Evolutionary conservation across 92 coral and sea anemone genomes (phyloP), one percentile per base, ranked within the genome.

Genomic region (Porites evermanni): DNA sequence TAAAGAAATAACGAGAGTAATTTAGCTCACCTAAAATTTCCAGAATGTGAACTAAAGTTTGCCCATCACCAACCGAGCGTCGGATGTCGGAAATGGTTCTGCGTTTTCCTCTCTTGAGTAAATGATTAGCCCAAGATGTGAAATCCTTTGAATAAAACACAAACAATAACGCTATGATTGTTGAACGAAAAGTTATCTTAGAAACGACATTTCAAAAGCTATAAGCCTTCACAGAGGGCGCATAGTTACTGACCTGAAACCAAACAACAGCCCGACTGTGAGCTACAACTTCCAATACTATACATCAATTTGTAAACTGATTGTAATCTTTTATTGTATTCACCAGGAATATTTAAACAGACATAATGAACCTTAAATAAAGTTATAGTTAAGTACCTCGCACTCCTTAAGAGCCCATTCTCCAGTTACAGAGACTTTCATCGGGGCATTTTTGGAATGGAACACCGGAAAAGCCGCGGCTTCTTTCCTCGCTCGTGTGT

Each of bases 331-430:
- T 44, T 0, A 65, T 53, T 19, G 53, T 29, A 16, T 16, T 8
- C 52, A 32, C 74, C 29, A 29, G 56, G 14, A 21, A 26, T 38
- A 12, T 20, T 8, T 64, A 51, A 44, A 73, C 60, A 77, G 7
- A 56, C 9, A 6, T 29, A 29, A 68, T 68, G 18, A 17, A 2
- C 53, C 13, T 70, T 14, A 29, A 85, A 71, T 26, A 14, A 75
- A 64, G 82, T 24, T 16, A 53, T 17, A 47, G 61, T 75, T 75
- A 81, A 85, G 69, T 47, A 94, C 98, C 94, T 93, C 90, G 68
- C 98, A 92, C 77, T 93, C 95, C 86, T 93, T 92, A 11, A 94
- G 88, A 12, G 98, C 98, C 98, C 98, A 94, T 91, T 94, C 98
- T 13, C 98, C 98, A 67, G 91, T 94, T 5, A 94, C 98, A 58